Percentiles rank a stretch among this genome's conserved stretches.
phyloP scores from a whole-genome alignment of 2,888 invertebrate species.

The Plagodis pulveraria region DNA sequence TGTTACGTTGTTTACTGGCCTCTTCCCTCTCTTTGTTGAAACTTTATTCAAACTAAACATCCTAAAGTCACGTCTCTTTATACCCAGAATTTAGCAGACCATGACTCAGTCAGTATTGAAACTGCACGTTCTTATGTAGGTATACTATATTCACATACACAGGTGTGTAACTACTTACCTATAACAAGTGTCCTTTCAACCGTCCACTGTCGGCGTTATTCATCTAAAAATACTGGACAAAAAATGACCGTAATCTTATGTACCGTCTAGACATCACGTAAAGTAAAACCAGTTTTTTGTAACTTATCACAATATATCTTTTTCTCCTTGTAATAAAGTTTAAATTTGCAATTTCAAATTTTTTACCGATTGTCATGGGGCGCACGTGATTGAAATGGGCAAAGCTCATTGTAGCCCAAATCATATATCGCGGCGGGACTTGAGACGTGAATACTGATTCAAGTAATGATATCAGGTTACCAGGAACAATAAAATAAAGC shows the following conservation, averaged over 20 bases:
- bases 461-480: conserved; percentile 18
- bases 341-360: conserved; percentile 8
- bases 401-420: conserved; percentile 14
- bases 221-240: conserved; percentile 34
- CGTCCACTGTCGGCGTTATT: conserved; percentile 28
- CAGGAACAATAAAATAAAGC: conserved; percentile 16
- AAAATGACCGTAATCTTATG: conserved; percentile 29
- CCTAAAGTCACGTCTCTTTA: neutral
- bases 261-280: conserved; percentile 18
- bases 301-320: conserved; percentile 13
- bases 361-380: conserved; percentile 28
- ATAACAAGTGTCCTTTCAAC: conserved; percentile 24
- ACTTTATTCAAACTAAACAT: too few species aligned
- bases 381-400: conserved; percentile 30
- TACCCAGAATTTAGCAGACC: neutral
- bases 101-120: neutral
- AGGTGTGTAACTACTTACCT: neutral
- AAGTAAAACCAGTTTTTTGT: neutral
- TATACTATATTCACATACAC: neutral
- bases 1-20: too few species aligned
- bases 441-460: conserved; percentile 31
- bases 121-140: neutral
- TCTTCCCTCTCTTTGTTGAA: too few species aligned
- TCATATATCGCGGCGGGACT: conserved; percentile 21
- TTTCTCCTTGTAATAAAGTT: conserved; percentile 22